Evolutionary conservation across 2,888 invertebrate species (phyloP), one percentile per base, ranked within the genome.

Genomic region (Lycaena phlaeas): DNA sequence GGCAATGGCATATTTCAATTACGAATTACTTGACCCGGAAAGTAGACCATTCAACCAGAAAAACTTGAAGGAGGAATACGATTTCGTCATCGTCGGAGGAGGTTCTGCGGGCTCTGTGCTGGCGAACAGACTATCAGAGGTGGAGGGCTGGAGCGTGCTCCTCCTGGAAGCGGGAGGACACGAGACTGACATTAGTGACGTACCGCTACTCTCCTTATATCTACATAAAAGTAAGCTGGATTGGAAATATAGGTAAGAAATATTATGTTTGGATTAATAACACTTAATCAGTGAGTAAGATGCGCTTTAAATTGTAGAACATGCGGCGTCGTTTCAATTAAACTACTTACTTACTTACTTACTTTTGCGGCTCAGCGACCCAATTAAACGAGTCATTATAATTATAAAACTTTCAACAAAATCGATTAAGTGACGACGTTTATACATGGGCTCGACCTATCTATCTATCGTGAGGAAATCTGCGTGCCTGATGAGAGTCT

Each of bases 161-260:
- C 68, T 95, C 7, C 58, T 95, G 30, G 95, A 95, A 68, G 95
- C 95, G 0, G 95, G 95, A 6, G 94, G 94, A 0, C 93, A 93
- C 51, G 95, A 95, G 66, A 94, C 92, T 0, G 94, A 94, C 61
- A 91, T 94, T 36, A 91, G 93, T 0, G 95, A 95, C 64, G 94
- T 95, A 2, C 95, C 95, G 0, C 85, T 94, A 36, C 72, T 95
- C n/a, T 95, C 95, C 28, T 68, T 95, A 31, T 96, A 94, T 68
- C 85, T 96, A 58, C 96, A 96, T 70, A 93, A 94, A 59, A 95
- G 95, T 65, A 93, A 93, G 82, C 67, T 95, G 57, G 96, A 96
- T 69, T 96, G 96, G 96, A 93, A 94, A 58, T 96, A 94, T 74
- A 87, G 91, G 90, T 92, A 63, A 64, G 65, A 34, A 11, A 18